Percentiles rank a stretch among this genome's conserved stretches.
phyloP scores from a whole-genome alignment of 2,797 vertebrate species.

The Phalanger gymnotis region DNA sequence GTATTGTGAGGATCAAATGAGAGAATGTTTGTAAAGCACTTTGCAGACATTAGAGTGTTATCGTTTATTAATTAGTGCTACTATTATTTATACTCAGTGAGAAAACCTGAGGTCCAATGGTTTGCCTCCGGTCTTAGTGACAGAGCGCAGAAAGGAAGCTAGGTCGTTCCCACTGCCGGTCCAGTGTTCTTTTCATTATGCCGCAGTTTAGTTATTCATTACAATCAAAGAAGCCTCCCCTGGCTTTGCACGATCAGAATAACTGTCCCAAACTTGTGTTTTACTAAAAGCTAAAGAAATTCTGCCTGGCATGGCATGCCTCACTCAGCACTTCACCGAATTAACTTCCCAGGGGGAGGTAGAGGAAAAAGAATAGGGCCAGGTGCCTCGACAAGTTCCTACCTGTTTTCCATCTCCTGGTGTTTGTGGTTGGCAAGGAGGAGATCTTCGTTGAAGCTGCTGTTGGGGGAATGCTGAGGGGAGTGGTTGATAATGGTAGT shows the following conservation, averaged over 20 bases:
- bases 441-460: constrained; percentile 95
- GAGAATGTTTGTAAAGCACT: not conserved
- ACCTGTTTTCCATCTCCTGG: constrained; percentile 98
- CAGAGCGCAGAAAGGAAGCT: not conserved
- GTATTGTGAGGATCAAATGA: not conserved
- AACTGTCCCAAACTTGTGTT: not conserved
- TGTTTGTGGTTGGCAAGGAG: constrained; percentile 90
- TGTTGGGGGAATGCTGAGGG: constrained; percentile 93
- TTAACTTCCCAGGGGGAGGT: not conserved
- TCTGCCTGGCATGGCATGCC: not conserved
- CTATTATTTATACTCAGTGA: not conserved
- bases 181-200: not conserved
- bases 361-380: not conserved
- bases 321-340: not conserved
- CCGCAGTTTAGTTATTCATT: not conserved
- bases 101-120: no score
- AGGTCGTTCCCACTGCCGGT: not conserved
- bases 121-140: not conserved
- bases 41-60: not conserved
- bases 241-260: not conserved
- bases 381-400: not conserved
- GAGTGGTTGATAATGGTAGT: constrained; percentile 98
- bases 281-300: not conserved
- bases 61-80: not conserved
- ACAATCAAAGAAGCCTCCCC: not conserved